Evolutionary conservation across 1,140 invertebrate species (phyloP), one percentile per base, ranked within the genome.

Genomic region (Trichonephila clavipes): DNA sequence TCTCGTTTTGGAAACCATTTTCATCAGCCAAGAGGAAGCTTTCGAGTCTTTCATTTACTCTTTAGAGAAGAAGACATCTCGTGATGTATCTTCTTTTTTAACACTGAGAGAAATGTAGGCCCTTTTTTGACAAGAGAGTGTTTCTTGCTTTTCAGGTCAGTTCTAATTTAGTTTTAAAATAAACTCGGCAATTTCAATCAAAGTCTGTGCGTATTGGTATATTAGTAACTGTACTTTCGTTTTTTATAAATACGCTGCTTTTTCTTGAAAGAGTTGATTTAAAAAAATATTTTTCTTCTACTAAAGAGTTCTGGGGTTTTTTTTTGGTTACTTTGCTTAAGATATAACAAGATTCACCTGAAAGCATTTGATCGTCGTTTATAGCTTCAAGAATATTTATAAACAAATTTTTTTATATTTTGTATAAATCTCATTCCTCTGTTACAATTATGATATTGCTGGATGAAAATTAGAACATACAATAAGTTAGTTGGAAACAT

Each of bases 41-140:
- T 91, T 91, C 51, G 24, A 85, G 59, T 81, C 83, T 91, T 91
- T 91, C 90, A 83, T 91, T 91, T 91, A 91, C 51, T 81, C n/a
- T 28, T 40, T 77, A 77, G 34, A 77, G 87, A n/a, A 72, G 87
- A 89, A 89, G 87, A 51, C 87, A 89, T 89, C 64, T 40, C 28
- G n/a, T 40, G 87, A 89, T 72, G 40, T 72, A n/a, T 24, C 58
- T 90, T 81, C 62, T 40, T 34, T 28, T 61, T 28, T 51, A 24
- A 0, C 51, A 51, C 10, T 51, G 51, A 51, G 51, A 51, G 8
- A 12, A 51, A 51, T 28, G 28, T 89, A 18, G n/a, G 19, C 61
- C 12, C 58, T 24, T 87, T 28, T 87, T 34, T 19, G 34, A 3
- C 24, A 69, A 10, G 40, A 28, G 19, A 44, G 24, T 40, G 40